Conservation (phyloP, 2,888 invertebrate genomes). For the Colostygia pectinataria region DNA sequence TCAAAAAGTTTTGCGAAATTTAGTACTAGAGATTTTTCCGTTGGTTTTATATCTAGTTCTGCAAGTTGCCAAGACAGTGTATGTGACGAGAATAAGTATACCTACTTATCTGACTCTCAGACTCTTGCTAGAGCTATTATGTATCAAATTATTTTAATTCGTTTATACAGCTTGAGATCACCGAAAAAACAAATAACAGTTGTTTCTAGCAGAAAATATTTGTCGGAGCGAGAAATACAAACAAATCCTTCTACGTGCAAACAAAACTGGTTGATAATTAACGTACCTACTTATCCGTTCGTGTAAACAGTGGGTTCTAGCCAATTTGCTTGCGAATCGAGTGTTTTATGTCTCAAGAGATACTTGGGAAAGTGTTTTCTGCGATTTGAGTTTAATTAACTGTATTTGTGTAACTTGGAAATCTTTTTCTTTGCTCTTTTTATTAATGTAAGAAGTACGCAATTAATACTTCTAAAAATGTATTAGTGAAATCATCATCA, state of each 20-base stretch:
- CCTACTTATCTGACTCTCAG: no score
- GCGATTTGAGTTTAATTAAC: conserved; percentile 7
- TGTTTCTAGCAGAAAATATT: conserved; percentile 53
- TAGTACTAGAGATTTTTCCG: no score
- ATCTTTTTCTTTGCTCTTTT: no score
- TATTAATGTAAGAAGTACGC: no score
- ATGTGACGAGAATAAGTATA: no score
- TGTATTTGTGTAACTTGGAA: not conserved
- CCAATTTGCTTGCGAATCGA: conserved; percentile 37
- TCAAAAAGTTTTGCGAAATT: no score
- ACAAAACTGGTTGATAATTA: conserved; percentile 52
- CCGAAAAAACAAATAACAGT: conserved; percentile 47
- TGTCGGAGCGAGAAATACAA: conserved; percentile 46
- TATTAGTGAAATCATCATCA: no score
- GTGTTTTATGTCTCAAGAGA: conserved; percentile 17
- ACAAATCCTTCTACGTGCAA: conserved; percentile 41
- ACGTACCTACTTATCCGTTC: conserved; percentile 48
- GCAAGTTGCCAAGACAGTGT: no score
- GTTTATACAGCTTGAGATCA: conserved; percentile 15
- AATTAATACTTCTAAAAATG: no score
- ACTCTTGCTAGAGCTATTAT: no score
- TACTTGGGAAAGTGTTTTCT: conserved; percentile 13
- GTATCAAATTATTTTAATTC: not conserved
- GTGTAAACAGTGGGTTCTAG: conserved; percentile 41
- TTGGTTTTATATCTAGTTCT: no score